phyloP scores from a whole-genome alignment of 2,113 vertebrate species.

The Melanotaenia duboulayi region DNA sequence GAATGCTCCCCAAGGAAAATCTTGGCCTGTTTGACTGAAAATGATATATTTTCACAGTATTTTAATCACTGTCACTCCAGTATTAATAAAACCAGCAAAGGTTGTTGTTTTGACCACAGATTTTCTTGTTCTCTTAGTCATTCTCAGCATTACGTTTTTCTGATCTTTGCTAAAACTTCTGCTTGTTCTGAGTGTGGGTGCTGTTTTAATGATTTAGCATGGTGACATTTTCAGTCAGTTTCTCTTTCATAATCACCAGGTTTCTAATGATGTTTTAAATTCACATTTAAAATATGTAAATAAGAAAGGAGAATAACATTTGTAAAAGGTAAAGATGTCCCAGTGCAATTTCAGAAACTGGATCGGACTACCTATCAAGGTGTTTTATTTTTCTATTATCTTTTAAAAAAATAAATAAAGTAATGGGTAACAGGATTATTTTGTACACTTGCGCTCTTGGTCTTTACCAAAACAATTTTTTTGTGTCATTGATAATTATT shows the following conservation, averaged over 20 bases:
- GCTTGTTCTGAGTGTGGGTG: neutral
- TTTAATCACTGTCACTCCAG: neutral
- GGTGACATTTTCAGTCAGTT: neutral
- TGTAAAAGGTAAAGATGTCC: too few species aligned
- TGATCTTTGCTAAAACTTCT: neutral
- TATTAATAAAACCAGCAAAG: neutral
- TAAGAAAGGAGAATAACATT: neutral
- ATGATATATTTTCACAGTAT: neutral
- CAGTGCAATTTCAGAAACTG: too few species aligned
- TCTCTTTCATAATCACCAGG: neutral
- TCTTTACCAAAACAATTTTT: too few species aligned
- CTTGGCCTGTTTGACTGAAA: neutral
- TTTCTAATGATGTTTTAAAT: neutral
- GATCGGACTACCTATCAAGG: too few species aligned
- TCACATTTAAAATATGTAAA: neutral
- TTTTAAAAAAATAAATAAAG: too few species aligned
- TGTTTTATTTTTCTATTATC: too few species aligned
- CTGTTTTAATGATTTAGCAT: neutral
- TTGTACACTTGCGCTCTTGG: too few species aligned
- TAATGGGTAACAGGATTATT: too few species aligned
- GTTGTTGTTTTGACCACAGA: neutral
- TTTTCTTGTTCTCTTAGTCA: too few species aligned
- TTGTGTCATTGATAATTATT: too few species aligned
- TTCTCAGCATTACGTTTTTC: too few species aligned
- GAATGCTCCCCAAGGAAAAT: neutral